Evolutionary conservation across 1,140 invertebrate species (phyloP).

Genomic region (Drosophila suzukii): DNA sequence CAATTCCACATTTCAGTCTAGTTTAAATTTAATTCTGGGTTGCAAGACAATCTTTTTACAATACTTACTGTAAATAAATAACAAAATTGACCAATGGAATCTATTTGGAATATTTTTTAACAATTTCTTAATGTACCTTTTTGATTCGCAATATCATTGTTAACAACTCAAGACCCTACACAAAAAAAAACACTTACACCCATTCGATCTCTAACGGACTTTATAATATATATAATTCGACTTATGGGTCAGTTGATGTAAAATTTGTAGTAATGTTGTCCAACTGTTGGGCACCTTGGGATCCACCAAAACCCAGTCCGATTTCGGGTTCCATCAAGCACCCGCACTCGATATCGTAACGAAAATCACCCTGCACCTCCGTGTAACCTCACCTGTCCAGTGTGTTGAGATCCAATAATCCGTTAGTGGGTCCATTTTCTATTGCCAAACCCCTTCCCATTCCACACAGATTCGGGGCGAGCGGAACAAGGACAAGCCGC

Average conservation of each 20-base stretch:
- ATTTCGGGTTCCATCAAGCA: slow-evolving; percentile 7
- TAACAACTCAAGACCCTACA: slow-evolving; percentile 2
- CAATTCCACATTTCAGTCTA: no score
- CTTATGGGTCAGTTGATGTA: slow-evolving; percentile 6
- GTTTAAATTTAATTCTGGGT: no score
- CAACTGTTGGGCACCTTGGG: slow-evolving; percentile 5
- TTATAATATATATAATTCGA: slow-evolving; percentile 4
- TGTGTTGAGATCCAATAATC: slow-evolving; percentile 17
- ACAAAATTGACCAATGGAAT: background rate
- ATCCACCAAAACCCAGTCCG: slow-evolving; percentile 3
- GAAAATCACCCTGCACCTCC: slow-evolving; percentile 12
- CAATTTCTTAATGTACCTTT: background rate
- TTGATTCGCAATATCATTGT: background rate
- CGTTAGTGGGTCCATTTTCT: slow-evolving; percentile 32
- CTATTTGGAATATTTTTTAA: no score
- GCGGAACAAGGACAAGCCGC: slow-evolving; percentile 92
- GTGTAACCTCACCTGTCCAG: slow-evolving; percentile 19
- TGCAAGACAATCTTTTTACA: background rate
- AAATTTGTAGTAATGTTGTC: slow-evolving; percentile 9
- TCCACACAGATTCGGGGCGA: slow-evolving; percentile 73
- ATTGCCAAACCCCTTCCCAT: slow-evolving; percentile 54
- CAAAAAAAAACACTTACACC: background rate
- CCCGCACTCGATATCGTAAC: slow-evolving; percentile 20
- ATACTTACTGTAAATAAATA: background rate
- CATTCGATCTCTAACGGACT: slow-evolving; percentile 3